A percentile compares a stretch with the other conserved stretches of the same genome.
Evolutionary conservation across 2,888 invertebrate genomes (phyloP).

Genomic region (Rhaphigaster nebulosa): DNA sequence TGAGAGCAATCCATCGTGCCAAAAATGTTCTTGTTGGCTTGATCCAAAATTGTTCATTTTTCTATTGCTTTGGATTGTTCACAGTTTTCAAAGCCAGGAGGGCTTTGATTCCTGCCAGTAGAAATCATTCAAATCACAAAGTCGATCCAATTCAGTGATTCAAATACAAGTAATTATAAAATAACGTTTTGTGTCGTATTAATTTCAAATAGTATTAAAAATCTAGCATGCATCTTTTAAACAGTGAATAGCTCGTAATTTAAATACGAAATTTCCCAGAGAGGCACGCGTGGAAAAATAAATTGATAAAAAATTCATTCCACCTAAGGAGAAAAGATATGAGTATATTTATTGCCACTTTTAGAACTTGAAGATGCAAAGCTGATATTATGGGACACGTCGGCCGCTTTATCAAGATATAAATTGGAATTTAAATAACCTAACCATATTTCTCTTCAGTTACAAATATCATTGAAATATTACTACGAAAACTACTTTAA

Average conservation of each 20-base stretch:
- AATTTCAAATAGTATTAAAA: not conserved
- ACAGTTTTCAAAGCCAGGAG: too few species aligned
- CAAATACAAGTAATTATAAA: too few species aligned
- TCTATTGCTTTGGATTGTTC: too few species aligned
- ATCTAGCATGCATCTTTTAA: not conserved
- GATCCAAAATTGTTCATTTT: too few species aligned
- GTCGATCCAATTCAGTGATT: too few species aligned
- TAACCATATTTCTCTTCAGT: not conserved
- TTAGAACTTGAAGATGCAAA: not conserved
- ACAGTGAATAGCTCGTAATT: not conserved
- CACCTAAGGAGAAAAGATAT: not conserved
- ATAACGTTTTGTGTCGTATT: too few species aligned
- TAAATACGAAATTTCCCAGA: not conserved
- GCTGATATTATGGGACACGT: slow-evolving; percentile 31
- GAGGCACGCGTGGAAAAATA: not conserved
- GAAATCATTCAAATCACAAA: too few species aligned
- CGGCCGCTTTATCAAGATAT: slow-evolving; percentile 35
- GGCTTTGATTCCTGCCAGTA: too few species aligned
- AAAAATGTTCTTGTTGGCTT: too few species aligned
- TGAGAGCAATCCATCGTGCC: too few species aligned
- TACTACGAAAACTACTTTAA: slow-evolving; percentile 3
- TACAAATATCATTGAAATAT: slow-evolving; percentile 9
- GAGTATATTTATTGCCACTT: slow-evolving; percentile 39
- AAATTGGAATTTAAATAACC: slow-evolving; percentile 30
- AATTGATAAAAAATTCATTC: slow-evolving; percentile 37